Conservation (phyloP, 2,888 invertebrate species). For the Lasioglossum vierecki region DNA sequence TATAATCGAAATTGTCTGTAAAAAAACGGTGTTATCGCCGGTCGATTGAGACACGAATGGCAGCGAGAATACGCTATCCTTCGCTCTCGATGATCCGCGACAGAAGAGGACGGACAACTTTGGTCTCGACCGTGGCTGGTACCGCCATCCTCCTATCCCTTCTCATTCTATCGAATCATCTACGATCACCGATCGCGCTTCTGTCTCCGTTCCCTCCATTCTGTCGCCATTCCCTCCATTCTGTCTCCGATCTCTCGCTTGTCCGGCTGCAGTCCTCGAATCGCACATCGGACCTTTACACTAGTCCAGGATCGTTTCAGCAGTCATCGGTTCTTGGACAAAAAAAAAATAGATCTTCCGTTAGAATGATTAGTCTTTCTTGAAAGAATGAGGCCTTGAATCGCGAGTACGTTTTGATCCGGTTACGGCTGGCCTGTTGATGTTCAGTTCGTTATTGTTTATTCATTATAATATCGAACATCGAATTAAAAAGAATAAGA, state of each 20-base stretch:
- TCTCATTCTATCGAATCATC: conserved; percentile 71
- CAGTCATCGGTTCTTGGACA: neutral
- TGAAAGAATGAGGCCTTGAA: neutral
- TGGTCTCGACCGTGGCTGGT: conserved; percentile 81
- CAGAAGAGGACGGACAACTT: conserved; percentile 63
- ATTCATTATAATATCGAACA: neutral
- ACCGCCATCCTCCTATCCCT: conserved; percentile 82
- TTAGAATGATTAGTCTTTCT: neutral
- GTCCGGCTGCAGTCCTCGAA: neutral
- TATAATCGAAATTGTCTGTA: neutral
- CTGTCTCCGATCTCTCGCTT: neutral
- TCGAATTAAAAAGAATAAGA: neutral
- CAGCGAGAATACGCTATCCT: conserved; percentile 46
- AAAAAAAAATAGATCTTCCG: neutral
- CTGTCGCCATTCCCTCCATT: conserved; percentile 8
- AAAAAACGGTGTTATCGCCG: neutral
- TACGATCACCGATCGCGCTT: conserved; percentile 58
- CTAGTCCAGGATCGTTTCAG: neutral
- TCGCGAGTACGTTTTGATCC: neutral
- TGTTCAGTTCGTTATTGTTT: neutral
- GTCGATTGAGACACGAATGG: conserved; percentile 31
- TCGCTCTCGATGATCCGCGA: conserved; percentile 42
- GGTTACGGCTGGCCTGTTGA: neutral
- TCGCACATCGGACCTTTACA: neutral
- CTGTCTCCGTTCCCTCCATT: conserved; percentile 25